Evolutionary conservation across 2,797 vertebrate species (phyloP).

Genomic region (Channa striata): DNA sequence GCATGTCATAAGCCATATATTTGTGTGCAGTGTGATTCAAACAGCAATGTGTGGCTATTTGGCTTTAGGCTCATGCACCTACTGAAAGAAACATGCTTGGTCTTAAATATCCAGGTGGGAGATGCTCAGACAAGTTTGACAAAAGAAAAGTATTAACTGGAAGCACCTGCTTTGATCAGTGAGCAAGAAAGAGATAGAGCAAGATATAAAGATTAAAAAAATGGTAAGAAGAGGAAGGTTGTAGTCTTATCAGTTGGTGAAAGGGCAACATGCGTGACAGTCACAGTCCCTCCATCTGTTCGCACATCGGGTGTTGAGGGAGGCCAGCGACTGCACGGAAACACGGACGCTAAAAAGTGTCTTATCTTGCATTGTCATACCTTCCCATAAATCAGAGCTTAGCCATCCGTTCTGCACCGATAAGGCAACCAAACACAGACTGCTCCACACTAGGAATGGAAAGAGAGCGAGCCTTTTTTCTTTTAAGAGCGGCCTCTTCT

Average conservation of each 20-base stretch:
- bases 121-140: constrained; percentile 35
- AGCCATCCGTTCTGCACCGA: constrained; percentile 70
- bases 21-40: background rate
- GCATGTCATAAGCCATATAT: background rate
- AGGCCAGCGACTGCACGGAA: constrained; percentile 58
- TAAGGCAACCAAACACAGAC: constrained; percentile 70
- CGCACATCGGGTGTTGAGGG: constrained; percentile 54
- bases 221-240: constrained; percentile 24
- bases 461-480: constrained; percentile 21
- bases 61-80: constrained; percentile 28
- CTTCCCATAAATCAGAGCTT: constrained; percentile 72
- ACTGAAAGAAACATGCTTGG: constrained; percentile 21
- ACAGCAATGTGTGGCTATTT: constrained; percentile 4
- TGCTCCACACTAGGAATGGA: constrained; percentile 54
- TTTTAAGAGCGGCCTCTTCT: constrained; percentile 41
- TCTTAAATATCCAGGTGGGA: constrained; percentile 17
- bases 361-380: constrained; percentile 75
- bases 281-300: constrained; percentile 61
- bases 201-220: constrained; percentile 31
- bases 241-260: constrained; percentile 56
- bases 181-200: constrained; percentile 30
- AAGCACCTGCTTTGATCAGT: constrained; percentile 51
- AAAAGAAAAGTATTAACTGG: constrained; percentile 46
- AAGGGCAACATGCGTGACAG: constrained; percentile 65
- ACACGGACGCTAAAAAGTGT: constrained; percentile 65